Base-by-base conservation (phyloP, 2,113 vertebrate genomes). In the Amblyopsis rosae region DNA sequence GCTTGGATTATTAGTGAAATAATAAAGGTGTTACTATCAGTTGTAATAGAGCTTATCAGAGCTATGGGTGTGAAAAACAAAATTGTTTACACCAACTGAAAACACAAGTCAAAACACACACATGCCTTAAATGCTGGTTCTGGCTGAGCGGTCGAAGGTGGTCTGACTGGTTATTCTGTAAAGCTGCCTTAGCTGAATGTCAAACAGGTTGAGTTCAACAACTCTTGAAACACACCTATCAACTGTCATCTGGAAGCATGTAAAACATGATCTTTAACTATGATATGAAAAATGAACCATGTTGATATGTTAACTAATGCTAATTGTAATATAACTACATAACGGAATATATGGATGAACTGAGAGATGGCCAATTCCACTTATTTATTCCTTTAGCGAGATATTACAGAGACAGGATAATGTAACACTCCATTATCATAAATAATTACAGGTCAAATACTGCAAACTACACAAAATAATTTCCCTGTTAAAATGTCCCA, bases 401-500 rank as follows among this genome's bases (percentile, higher is more conserved):
- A 26, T 26, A 26, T 26, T 26, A 26, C 35, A 41, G 35, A 41
- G 35, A 41, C 35, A 41, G 35, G 35, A 41, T 6, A 41, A 41
- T 41, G 35, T 41, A 41, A 41, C 35, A 59, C 47, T 51, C 35
- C 60, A 49, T 26, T 6, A 54, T 59, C 62, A 17, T 1, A 69
- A 82, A 69, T 41, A 5, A 41, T 41, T 41, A 41, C 35, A 41
- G 26, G 26, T 41, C 0, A 41, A 41, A 41, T 41, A 41, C 35
- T 41, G 35, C 7, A 65, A 47, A 48, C 63, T 76, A 45, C 6
- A 70, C 56, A 63, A 13, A 59, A 50, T 50, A 64, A 75, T 68
- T 80, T 51, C 73, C 65, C 53, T 85, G 69, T 80, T 79, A 77
- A 90, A 85, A 77, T 62, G 67, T 75, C 72, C 79, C 67, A 73